Evolutionary conservation across 2,113 vertebrate species (phyloP).

Genomic region (Rallus limicola): DNA sequence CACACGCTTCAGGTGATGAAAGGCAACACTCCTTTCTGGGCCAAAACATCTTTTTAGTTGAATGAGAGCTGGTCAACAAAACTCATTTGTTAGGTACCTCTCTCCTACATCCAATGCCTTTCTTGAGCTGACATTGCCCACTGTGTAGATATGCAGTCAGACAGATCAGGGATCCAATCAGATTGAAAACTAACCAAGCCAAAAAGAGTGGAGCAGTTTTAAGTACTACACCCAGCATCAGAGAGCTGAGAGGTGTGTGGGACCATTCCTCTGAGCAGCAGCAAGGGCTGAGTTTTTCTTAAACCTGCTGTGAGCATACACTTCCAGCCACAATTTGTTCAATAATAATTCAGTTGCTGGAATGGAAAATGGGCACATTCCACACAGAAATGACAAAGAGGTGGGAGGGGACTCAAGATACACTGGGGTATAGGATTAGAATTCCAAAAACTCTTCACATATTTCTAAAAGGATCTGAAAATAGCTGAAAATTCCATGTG

Average conservation of each 20-base stretch:
- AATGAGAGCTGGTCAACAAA: background rate
- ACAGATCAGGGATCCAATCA: background rate
- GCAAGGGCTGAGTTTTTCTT: background rate
- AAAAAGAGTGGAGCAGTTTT: background rate
- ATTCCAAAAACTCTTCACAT: background rate
- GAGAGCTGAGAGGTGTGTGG: background rate
- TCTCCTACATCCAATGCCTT: accelerated
- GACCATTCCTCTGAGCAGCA: background rate
- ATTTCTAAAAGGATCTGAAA: slow-evolving; percentile 10
- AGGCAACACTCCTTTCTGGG: background rate
- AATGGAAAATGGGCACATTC: slow-evolving; percentile 6
- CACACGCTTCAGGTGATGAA: background rate
- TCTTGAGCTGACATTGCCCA: background rate
- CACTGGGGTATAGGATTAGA: background rate
- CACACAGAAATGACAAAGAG: background rate
- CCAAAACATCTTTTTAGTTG: background rate
- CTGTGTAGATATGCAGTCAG: background rate
- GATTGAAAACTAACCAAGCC: background rate
- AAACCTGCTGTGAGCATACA: accelerated
- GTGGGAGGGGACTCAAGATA: background rate
- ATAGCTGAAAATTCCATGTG: background rate
- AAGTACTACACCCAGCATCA: background rate
- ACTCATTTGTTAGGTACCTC: background rate
- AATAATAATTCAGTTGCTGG: background rate
- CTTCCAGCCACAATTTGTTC: background rate